phyloP scores from a whole-genome alignment of 2,888 invertebrate species.

The Limnephilus marmoratus region DNA sequence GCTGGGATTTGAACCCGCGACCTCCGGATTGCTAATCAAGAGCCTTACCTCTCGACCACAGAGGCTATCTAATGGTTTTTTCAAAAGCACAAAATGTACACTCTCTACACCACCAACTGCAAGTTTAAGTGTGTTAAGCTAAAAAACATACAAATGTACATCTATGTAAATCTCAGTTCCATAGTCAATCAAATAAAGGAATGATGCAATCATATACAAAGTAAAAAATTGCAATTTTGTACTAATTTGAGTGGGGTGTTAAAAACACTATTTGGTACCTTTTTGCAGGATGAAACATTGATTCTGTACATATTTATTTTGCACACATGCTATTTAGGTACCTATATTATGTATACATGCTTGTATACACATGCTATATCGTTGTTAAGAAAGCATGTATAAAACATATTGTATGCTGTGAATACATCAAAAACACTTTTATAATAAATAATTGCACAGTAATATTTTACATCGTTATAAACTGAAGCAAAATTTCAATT shows the following conservation, averaged over 20 bases:
- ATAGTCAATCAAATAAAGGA: neutral
- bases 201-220: neutral
- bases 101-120: neutral
- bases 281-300: neutral
- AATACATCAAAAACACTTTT: neutral
- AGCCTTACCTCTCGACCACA: no score
- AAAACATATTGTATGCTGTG: neutral
- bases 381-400: neutral
- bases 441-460: neutral
- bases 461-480: neutral
- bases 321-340: neutral
- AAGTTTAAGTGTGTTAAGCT: neutral
- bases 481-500: neutral
- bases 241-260: neutral
- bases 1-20: no score
- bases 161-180: neutral
- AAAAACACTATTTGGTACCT: neutral
- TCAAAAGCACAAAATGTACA: neutral
- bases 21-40: no score
- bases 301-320: constrained; percentile 2
- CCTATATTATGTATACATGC: no score
- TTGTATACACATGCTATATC: no score
- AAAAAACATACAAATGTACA: neutral
- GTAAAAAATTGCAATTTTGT: neutral
- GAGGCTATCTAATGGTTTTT: neutral